phyloP scores from a whole-genome alignment of 2,113 vertebrate genomes.

The Chaetops frenatus region DNA sequence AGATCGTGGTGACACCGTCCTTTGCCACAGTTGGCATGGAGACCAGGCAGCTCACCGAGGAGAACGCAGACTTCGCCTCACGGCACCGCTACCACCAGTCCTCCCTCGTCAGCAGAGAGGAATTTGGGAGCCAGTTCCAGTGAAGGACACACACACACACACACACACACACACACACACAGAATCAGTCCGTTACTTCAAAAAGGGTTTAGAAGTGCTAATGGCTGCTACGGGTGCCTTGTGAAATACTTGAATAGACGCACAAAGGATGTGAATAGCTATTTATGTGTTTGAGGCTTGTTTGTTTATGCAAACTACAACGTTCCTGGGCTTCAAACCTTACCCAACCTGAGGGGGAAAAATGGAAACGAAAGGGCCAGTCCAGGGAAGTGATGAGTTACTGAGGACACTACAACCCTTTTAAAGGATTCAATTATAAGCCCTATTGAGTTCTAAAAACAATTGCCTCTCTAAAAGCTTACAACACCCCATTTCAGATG shows the following conservation, averaged over 20 bases:
- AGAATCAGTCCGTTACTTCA: neutral
- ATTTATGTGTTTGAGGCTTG: neutral
- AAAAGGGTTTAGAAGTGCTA: neutral
- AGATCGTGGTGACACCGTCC: conserved; percentile 86
- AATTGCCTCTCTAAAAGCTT: neutral
- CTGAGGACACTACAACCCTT: neutral
- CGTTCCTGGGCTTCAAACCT: neutral
- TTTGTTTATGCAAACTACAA: neutral
- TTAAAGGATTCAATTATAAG: neutral
- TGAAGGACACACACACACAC: conserved; percentile 9
- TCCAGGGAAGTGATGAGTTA: neutral
- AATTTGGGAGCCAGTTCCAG: conserved; percentile 71
- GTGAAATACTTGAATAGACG: conserved; percentile 30
- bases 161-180: neutral
- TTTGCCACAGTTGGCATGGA: conserved; percentile 80
- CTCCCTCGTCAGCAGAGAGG: conserved; percentile 73
- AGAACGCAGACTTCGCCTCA: conserved; percentile 90
- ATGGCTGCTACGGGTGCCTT: neutral
- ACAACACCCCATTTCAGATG: neutral
- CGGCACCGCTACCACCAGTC: conserved; percentile 89
- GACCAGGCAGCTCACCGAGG: conserved; percentile 90
- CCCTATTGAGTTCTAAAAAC: neutral
- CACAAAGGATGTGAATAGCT: neutral
- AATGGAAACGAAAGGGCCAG: neutral
- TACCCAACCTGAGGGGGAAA: neutral